Base-by-base conservation (phyloP, 2,113 vertebrate species). In the Hippotragus niger region DNA sequence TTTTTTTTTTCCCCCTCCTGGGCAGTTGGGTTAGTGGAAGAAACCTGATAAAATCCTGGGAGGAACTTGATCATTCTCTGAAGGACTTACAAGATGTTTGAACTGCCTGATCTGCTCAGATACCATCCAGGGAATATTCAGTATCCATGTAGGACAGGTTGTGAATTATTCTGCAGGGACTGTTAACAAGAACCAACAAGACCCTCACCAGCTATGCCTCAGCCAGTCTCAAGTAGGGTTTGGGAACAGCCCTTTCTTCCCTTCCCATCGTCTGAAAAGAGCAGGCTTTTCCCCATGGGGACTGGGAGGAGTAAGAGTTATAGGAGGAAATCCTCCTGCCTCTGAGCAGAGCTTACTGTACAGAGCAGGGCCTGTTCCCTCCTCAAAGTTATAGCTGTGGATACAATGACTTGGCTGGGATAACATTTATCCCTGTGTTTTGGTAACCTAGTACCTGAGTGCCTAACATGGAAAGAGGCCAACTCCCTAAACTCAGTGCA, bases 161-260 rank as follows among this genome's bases (percentile, higher is more conserved):
- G 97, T 95, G 97, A 98, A 98, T 98, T 99, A 98, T 97, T 98
- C 98, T 95, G 36, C 8, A n/a, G 98, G 97, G 87, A 97, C 82
- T 53, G 43, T 40, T 57, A 97, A 93, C 93, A 98, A 98, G 96
- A 97, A 98, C 98, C 11, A 71, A 40, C n/a, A 71, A 71, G n/a
- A 40, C 67, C 97, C 97, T 97, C 92, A 96, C 92, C 33, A 25
- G 47, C 0, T 60, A 74, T 50, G 62, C 47, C 29, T 55, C 82
- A 23, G 52, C 43, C 64, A 21, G 95, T 62, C 81, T 90, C 67
- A 23, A 36, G 23, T 36, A 55, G 97, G 76, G 64, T 85, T n/a
- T 98, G 91, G 40, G 57, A 78, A 80, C 64, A 88, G 93, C 90
- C 57, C 74, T 95, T 97, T 83, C 91, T 27, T n/a, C 23, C 12